Evolutionary conservation across 2,797 vertebrate species (phyloP).

Genomic region (Brachymystax lenok): DNA sequence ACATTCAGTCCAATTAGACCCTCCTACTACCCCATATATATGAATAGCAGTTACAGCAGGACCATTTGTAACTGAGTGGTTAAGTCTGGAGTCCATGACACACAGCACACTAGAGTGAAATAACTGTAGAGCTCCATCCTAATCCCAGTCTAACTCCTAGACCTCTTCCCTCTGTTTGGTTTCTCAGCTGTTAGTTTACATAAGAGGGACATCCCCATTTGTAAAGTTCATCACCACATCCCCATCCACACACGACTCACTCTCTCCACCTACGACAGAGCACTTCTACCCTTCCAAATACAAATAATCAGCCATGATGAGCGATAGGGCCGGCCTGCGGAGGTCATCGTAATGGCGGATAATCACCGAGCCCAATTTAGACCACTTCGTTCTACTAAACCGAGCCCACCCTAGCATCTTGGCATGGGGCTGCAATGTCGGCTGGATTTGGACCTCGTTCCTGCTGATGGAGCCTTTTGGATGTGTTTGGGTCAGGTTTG

Average conservation of each 20-base stretch:
- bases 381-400: constrained; percentile 60
- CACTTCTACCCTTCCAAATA: constrained; percentile 48
- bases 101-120: background rate
- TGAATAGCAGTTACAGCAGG: background rate
- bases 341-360: constrained; percentile 80
- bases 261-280: constrained; percentile 47
- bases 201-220: constrained; percentile 13
- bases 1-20: background rate
- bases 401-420: constrained; percentile 72
- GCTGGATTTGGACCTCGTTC: constrained; percentile 44
- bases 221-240: too few relatives aligned
- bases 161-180: constrained; percentile 21
- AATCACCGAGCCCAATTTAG: constrained; percentile 83
- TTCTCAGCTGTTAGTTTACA: constrained; percentile 16
- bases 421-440: constrained; percentile 59
- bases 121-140: background rate
- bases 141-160: background rate
- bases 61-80: constrained; percentile 4
- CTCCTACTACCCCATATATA: background rate
- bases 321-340: constrained; percentile 70
- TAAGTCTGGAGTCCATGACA: background rate
- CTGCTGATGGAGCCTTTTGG: constrained; percentile 10
- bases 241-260: constrained; percentile 6
- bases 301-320: constrained; percentile 76
- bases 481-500: background rate